Conservation (phyloP, 2,113 vertebrate genomes). For the Podarcis cretensis region DNA sequence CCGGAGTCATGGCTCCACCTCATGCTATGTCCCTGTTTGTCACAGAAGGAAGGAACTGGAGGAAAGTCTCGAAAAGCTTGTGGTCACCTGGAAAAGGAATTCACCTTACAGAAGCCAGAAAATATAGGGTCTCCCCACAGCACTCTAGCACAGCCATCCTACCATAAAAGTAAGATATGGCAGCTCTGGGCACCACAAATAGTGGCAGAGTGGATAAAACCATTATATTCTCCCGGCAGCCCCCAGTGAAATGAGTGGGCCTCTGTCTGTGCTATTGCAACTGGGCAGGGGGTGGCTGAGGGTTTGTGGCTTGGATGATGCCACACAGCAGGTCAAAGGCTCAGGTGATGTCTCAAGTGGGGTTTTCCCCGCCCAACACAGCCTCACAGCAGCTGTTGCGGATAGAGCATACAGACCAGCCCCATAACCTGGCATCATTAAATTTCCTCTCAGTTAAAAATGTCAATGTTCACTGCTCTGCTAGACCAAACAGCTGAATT, state of each 20-base stretch:
- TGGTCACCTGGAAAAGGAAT: conserved; percentile 22
- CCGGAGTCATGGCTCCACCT: too few relatives aligned
- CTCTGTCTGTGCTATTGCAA: neutral
- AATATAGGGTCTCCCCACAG: conserved; percentile 8
- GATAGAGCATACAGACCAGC: too few relatives aligned
- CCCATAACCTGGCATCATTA: too few relatives aligned
- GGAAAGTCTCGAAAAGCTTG: conserved; percentile 24
- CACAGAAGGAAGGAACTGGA: neutral
- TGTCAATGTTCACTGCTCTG: neutral
- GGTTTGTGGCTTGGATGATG: neutral
- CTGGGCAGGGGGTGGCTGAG: neutral
- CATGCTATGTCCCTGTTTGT: neutral
- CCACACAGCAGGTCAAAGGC: neutral
- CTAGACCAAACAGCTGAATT: neutral
- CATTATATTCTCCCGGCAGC: neutral
- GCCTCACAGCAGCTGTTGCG: neutral
- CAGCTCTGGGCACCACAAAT: neutral
- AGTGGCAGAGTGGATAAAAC: neutral
- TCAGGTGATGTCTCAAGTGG: neutral
- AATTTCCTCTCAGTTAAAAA: neutral
- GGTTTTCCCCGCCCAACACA: neutral
- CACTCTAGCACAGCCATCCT: neutral
- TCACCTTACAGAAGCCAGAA: conserved; percentile 10
- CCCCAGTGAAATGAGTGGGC: neutral
- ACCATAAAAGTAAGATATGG: fast-evolving